Evolutionary conservation across 2,888 invertebrate genomes (phyloP).

Genomic region (Spilarctia lutea): DNA sequence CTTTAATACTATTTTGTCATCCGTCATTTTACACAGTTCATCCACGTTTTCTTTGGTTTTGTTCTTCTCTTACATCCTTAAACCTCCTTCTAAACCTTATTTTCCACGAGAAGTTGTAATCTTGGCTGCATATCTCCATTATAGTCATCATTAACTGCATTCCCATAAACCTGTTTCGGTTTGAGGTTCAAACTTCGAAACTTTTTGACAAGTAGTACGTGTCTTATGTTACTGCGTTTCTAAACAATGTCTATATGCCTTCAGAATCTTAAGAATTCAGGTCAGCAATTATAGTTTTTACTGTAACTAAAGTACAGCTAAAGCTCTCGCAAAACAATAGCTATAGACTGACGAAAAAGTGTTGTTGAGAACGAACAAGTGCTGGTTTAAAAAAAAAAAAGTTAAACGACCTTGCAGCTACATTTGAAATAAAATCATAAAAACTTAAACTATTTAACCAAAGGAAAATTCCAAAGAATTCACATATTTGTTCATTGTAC

Average conservation of each 20-base stretch:
- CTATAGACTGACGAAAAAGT: not conserved
- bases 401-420: too few relatives aligned
- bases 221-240: not conserved
- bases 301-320: not conserved
- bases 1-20: too few relatives aligned
- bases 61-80: too few relatives aligned
- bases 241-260: not conserved
- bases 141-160: too few relatives aligned
- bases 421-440: not conserved
- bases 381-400: not conserved
- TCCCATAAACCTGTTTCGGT: not conserved
- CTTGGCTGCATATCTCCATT: too few relatives aligned
- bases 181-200: not conserved
- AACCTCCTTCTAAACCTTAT: too few relatives aligned
- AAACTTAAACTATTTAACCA: not conserved
- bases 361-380: not conserved
- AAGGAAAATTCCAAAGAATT: constrained; percentile 34
- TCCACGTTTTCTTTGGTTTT: too few relatives aligned
- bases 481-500: constrained; percentile 22
- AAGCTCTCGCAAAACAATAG: not conserved
- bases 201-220: not conserved
- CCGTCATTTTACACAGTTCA: too few relatives aligned
- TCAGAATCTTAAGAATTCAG: not conserved
- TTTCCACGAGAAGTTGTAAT: too few relatives aligned
- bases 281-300: not conserved